Conservation (phyloP, 2,113 vertebrate species). For the Oreochromis tanganicae region DNA sequence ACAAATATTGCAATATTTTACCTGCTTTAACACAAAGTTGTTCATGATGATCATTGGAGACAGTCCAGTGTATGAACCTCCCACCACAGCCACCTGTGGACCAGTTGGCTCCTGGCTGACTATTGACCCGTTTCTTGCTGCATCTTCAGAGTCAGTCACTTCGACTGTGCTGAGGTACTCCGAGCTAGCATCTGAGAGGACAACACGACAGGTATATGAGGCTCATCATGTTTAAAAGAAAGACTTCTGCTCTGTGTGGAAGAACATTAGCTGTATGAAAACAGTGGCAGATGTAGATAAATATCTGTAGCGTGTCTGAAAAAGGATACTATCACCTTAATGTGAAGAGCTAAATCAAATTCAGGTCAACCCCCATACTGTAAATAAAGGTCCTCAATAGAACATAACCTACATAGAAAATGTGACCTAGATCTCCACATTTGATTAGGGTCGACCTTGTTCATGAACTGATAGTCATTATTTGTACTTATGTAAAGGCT, state of each 20-base stretch:
- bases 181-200: constrained; percentile 80
- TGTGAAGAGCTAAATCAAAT: neutral
- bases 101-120: constrained; percentile 45
- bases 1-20: constrained; percentile 37
- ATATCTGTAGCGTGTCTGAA: neutral
- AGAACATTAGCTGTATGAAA: neutral
- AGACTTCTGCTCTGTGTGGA: neutral
- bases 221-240: neutral
- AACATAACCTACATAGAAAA: constrained; percentile 7
- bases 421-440: constrained; percentile 39
- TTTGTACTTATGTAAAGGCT: neutral
- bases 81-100: constrained; percentile 60
- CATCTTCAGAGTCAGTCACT: constrained; percentile 79
- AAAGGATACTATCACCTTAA: constrained; percentile 17
- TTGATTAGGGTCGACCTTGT: constrained; percentile 14
- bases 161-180: constrained; percentile 82
- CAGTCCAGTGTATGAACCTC: constrained; percentile 68
- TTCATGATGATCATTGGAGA: constrained; percentile 89
- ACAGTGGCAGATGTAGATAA: constrained; percentile 13
- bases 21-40: constrained; percentile 85
- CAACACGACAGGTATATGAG: neutral
- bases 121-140: constrained; percentile 59
- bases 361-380: constrained; percentile 15
- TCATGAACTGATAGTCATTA: neutral
- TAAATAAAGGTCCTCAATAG: neutral